A percentile compares a stretch with the other conserved stretches of the same genome.
Conservation (phyloP, 2,888 invertebrate species). For the Exocentrus adspersus region DNA sequence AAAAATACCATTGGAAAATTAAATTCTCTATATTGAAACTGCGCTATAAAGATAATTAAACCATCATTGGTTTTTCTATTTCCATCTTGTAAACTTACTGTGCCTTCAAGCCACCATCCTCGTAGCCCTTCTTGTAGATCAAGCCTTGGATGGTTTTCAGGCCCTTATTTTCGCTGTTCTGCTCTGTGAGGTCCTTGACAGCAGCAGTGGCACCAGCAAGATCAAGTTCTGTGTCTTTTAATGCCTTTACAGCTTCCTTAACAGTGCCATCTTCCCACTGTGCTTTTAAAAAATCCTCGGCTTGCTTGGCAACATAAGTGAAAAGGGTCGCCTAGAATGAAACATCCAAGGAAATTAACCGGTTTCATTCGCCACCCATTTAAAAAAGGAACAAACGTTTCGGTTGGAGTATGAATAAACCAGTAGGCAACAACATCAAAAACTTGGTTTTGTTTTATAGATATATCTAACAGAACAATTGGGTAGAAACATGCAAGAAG, state of each 20-base stretch:
- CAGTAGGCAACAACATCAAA: no score
- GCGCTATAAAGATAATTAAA: no score
- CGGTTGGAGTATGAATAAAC: no score
- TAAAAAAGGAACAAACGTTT: no score
- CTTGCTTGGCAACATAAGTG: constrained; percentile 79
- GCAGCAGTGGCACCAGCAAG: constrained; percentile 72
- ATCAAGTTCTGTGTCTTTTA: constrained; percentile 66
- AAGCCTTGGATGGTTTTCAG: constrained; percentile 91
- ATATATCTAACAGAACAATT: no score
- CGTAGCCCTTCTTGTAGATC: constrained; percentile 88
- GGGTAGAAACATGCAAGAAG: no score
- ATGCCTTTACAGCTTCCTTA: constrained; percentile 72
- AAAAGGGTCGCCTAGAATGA: constrained; percentile 75
- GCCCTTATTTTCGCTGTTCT: constrained; percentile 80
- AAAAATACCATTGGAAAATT: no score
- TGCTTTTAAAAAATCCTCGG: constrained; percentile 74
- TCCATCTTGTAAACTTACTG: constrained; percentile 80
- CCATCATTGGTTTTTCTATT: no score
- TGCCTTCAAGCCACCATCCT: constrained; percentile 79
- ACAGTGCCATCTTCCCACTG: constrained; percentile 78
- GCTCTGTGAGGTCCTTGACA: constrained; percentile 84
- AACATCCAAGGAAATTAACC: background rate
- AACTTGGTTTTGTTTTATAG: no score
- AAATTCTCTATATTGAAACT: no score
- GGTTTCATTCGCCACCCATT: no score